These are phyloP conservation scores for Protobothrops mucrosquamatus DNA, from an alignment of 2,113 vertebrate genomes.

Conservation along the genomic window DNA sequence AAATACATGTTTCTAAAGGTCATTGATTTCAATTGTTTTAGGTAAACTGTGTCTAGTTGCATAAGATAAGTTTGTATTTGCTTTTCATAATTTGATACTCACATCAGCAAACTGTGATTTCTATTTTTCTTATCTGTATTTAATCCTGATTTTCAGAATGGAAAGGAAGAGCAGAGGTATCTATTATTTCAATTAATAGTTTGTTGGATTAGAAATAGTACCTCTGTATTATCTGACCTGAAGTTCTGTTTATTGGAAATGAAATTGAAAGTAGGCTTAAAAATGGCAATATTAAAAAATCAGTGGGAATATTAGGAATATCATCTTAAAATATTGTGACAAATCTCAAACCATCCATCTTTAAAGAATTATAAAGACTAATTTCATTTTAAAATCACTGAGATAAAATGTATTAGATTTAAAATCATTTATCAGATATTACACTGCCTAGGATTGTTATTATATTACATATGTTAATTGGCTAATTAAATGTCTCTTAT, in stretches of 20 bases:
- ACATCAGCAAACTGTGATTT: not conserved
- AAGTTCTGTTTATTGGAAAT: constrained; percentile 30
- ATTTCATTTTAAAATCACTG: no score
- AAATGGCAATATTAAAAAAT: no score
- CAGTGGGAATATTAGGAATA: no score
- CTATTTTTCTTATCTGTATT: not conserved
- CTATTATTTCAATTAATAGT: not conserved
- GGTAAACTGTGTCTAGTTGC: no score
- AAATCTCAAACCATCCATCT: no score
- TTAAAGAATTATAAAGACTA: no score
- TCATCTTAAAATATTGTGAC: no score
- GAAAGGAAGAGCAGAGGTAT: not conserved
- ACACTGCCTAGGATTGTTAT: no score
- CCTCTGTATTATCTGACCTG: not conserved
- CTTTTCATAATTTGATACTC: not conserved
- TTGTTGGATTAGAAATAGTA: not conserved
- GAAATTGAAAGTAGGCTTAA: constrained; percentile 14
- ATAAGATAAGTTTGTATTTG: not conserved
- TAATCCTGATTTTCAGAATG: not conserved
- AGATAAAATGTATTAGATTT: no score
- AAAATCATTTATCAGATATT: no score
- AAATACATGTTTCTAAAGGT: not conserved
- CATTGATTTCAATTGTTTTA: not conserved
- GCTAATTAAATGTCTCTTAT: no score
- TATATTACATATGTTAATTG: no score